These are phyloP conservation scores for Nothoprocta pentlandii DNA, from an alignment of 2,113 vertebrate species.

Conservation along the genomic window DNA sequence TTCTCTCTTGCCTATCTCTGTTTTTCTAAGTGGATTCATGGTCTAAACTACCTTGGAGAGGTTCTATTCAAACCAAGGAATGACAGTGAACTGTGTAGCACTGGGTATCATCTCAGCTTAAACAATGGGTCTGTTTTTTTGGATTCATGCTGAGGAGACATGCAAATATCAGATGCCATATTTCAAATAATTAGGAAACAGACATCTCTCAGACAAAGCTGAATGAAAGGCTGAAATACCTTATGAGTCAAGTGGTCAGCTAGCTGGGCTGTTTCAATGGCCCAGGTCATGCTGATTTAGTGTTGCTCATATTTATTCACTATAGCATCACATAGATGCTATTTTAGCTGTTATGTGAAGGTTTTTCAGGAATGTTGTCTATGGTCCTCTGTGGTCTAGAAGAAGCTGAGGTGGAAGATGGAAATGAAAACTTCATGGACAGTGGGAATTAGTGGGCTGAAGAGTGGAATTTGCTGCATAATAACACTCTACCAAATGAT, in stretches of 20 bases:
- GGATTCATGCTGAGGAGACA: accelerated
- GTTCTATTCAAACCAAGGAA: not conserved
- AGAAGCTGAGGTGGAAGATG: not conserved
- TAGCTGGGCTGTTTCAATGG: not conserved
- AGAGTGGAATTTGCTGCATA: not conserved
- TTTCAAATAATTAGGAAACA: not conserved
- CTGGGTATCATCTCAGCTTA: not conserved
- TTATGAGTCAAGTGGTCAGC: not conserved
- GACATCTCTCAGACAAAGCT: not conserved
- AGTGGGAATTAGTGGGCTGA: not conserved
- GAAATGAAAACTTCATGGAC: not conserved
- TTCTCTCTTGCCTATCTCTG: no score
- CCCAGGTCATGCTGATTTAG: not conserved
- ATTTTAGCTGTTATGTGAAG: not conserved
- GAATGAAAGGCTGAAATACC: not conserved
- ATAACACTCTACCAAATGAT: not conserved
- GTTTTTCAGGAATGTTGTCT: not conserved
- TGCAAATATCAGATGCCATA: not conserved
- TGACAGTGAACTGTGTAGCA: not conserved
- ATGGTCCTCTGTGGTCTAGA: not conserved
- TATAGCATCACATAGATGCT: not conserved
- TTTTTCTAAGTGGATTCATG: not conserved
- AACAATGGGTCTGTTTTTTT: not conserved
- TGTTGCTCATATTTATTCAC: not conserved
- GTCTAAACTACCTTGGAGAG: not conserved